Evolutionary conservation across 1,140 invertebrate genomes (phyloP).

Genomic region (Diachasmimorpha longicaudata): DNA sequence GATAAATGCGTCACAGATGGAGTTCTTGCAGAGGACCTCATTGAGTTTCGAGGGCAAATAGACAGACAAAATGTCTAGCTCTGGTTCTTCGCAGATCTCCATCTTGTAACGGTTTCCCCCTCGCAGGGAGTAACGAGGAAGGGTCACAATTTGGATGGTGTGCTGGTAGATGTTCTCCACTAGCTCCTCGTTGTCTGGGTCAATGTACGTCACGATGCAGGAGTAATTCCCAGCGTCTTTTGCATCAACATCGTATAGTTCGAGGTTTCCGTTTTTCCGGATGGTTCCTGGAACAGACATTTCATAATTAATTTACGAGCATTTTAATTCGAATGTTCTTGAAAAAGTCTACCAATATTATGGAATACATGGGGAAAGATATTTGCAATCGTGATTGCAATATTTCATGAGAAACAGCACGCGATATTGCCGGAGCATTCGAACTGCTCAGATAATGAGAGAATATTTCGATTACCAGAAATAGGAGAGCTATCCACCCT

Average conservation of each 20-base stretch:
- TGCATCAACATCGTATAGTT: constrained; percentile 44
- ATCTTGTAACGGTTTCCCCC: constrained; percentile 43
- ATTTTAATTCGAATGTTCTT: constrained; percentile 20
- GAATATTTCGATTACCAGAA: constrained; percentile 31
- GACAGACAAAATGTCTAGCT: constrained; percentile 37
- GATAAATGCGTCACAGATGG: constrained; percentile 42
- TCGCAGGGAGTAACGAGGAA: constrained; percentile 42
- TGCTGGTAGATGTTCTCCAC: constrained; percentile 44
- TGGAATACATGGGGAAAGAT: too few species aligned
- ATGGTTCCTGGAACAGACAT: constrained; percentile 35
- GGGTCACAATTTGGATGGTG: constrained; percentile 42
- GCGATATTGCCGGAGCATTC: too few species aligned
- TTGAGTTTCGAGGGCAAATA: constrained; percentile 45
- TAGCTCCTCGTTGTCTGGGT: constrained; percentile 50
- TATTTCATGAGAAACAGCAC: background rate
- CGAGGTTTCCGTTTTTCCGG: constrained; percentile 45
- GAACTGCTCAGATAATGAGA: too few species aligned
- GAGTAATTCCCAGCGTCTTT: constrained; percentile 52
- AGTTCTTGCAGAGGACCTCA: constrained; percentile 40
- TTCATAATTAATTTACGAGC: background rate
- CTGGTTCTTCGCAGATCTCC: constrained; percentile 40
- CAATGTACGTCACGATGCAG: constrained; percentile 47
- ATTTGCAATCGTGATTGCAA: too few species aligned
- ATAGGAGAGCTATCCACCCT: constrained; percentile 41
- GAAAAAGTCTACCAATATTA: too few species aligned